Evolutionary conservation across 2,888 invertebrate genomes (phyloP), one percentile per base, ranked within the genome.

Genomic region (Hybos culiciformis): DNA sequence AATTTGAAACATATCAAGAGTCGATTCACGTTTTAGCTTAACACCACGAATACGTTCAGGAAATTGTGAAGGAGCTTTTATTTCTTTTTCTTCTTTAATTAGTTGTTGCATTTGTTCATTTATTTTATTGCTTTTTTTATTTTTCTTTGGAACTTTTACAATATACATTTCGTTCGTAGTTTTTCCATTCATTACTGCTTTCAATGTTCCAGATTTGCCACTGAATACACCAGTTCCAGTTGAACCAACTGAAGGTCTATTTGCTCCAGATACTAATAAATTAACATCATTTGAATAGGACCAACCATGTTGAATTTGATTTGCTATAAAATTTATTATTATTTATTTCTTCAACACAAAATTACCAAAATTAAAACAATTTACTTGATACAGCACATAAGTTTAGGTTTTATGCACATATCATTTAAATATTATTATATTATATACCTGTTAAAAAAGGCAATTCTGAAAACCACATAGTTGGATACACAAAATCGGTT

Each of bases 381-480:
- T n/a, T n/a, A n/a, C n/a, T n/a, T n/a, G n/a, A n/a, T n/a, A n/a
- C n/a, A n/a, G n/a, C n/a, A n/a, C n/a, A n/a, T n/a, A n/a, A n/a
- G n/a, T n/a, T n/a, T n/a, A n/a, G n/a, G n/a, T n/a, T n/a, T n/a
- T n/a, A n/a, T n/a, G n/a, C n/a, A n/a, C n/a, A n/a, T n/a, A n/a
- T n/a, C n/a, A n/a, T n/a, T n/a, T n/a, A n/a, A 26, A 26, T 26
- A 26, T 4, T 12, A 26, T 12, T 12, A 26, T 6, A 5, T 12
- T 5, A 26, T 26, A 12, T 26, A 47, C 63, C 78, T 50, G 80
- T 78, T 39, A 83, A 62, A 57, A 79, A 85, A 0, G 91, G 91
- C 45, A 85, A 59, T 56, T 84, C 81, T 1, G 86, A 82, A 54
- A 81, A 81, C 90, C 90, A 91, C 64, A 82, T 80, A 0, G 80